phyloP scores from a whole-genome alignment of 2,113 vertebrate genomes.

The Alexandromys fortis region DNA sequence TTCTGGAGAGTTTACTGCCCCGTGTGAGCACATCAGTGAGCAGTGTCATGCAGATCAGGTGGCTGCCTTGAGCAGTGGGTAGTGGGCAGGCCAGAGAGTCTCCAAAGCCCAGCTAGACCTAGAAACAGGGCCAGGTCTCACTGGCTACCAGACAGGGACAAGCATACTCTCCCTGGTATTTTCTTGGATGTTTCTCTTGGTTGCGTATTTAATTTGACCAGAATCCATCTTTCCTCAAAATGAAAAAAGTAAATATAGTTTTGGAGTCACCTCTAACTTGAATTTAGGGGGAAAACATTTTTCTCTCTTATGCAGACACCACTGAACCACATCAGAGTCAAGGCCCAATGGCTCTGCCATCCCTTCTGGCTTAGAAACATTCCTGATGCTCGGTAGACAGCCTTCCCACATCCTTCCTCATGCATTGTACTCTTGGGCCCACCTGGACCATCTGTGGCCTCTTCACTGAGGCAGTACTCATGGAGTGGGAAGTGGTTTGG shows the following conservation, averaged over 20 bases:
- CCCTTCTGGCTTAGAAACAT: neutral
- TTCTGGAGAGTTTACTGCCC: neutral
- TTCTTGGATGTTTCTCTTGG: neutral
- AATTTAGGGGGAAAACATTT: neutral
- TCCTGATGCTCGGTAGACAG: constrained; percentile 23
- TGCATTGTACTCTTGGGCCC: neutral
- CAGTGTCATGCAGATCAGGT: neutral
- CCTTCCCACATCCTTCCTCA: neutral
- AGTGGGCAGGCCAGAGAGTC: neutral
- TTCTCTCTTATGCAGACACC: neutral
- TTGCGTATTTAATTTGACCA: neutral
- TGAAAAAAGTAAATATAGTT: neutral
- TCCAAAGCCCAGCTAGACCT: too few species aligned
- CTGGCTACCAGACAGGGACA: too few species aligned
- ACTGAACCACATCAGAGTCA: neutral
- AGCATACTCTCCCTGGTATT: rapidly evolving
- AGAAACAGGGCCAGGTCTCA: neutral
- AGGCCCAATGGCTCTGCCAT: neutral
- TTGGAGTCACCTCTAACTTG: neutral
- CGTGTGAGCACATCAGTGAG: neutral
- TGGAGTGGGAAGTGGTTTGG: neutral
- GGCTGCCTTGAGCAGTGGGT: neutral
- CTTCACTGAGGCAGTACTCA: neutral
- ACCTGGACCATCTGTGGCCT: neutral
- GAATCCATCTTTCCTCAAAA: neutral